phyloP scores from a whole-genome alignment of 2,888 invertebrate species.

The Euproctis similis region DNA sequence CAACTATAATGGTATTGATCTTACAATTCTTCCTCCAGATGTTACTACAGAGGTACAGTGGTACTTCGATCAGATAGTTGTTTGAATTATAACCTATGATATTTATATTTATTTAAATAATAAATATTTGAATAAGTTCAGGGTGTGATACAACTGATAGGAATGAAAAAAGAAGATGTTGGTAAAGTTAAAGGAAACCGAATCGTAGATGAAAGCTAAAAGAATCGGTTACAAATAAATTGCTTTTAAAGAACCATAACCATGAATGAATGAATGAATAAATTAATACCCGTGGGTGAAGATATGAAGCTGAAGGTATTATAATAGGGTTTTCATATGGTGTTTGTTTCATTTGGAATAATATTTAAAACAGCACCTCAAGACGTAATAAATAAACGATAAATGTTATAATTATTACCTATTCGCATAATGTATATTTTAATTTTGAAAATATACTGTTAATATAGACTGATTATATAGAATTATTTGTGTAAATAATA shows the following conservation, averaged over 20 bases:
- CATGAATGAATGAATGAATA: too few relatives aligned
- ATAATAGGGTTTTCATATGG: too few relatives aligned
- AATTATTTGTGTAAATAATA: slow-evolving; percentile 35
- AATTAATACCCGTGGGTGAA: too few relatives aligned
- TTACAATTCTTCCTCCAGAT: slow-evolving; percentile 53
- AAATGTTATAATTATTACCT: neutral
- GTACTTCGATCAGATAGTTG: slow-evolving; percentile 62
- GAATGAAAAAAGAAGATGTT: slow-evolving; percentile 6
- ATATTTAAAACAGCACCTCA: too few relatives aligned
- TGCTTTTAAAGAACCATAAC: too few relatives aligned
- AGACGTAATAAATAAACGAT: too few relatives aligned
- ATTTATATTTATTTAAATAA: slow-evolving; percentile 15
- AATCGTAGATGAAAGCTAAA: too few relatives aligned
- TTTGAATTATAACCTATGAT: slow-evolving; percentile 8
- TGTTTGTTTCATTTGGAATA: too few relatives aligned
- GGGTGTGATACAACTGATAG: slow-evolving; percentile 31
- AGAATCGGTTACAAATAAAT: too few relatives aligned
- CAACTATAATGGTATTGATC: slow-evolving; percentile 52
- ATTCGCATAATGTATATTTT: slow-evolving; percentile 17
- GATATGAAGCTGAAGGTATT: too few relatives aligned
- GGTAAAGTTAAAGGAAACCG: too few relatives aligned
- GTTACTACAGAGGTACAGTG: slow-evolving; percentile 48
- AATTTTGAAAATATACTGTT: slow-evolving; percentile 33
- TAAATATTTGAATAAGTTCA: slow-evolving; percentile 26
- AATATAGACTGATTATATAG: slow-evolving; percentile 65